Percentiles rank a stretch among this genome's conserved stretches.
Evolutionary conservation across 1,140 invertebrate species (phyloP).

Genomic region (Camponotus vicinus): DNA sequence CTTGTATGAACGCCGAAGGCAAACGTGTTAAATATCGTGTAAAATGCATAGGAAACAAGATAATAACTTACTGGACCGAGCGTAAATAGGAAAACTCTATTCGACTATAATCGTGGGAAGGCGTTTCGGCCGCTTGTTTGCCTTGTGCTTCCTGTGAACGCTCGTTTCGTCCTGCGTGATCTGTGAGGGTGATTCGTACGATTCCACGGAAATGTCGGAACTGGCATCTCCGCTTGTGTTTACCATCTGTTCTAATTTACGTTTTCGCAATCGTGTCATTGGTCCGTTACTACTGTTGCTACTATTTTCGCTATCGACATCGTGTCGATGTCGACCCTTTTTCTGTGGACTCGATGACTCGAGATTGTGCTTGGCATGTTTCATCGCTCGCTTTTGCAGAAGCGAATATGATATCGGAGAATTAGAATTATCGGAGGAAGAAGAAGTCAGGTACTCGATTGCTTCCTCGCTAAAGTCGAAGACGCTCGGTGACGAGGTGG

Average conservation of each 20-base stretch:
- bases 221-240: slow-evolving; percentile 38
- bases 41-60: slow-evolving; percentile 74
- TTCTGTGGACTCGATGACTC: not conserved
- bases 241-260: slow-evolving; percentile 76
- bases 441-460: slow-evolving; percentile 87
- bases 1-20: slow-evolving; percentile 66
- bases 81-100: slow-evolving; percentile 65
- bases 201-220: slow-evolving; percentile 65
- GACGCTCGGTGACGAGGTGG: slow-evolving; percentile 79
- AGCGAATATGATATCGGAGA: slow-evolving; percentile 71
- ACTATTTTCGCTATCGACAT: slow-evolving; percentile 10
- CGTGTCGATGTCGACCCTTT: slow-evolving; percentile 42
- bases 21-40: slow-evolving; percentile 63
- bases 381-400: slow-evolving; percentile 42
- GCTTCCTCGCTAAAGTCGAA: slow-evolving; percentile 87
- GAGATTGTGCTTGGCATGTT: slow-evolving; percentile 53
- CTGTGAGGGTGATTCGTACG: slow-evolving; percentile 33
- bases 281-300: slow-evolving; percentile 69
- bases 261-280: slow-evolving; percentile 78
- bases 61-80: slow-evolving; percentile 61
- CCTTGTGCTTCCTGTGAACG: slow-evolving; percentile 78
- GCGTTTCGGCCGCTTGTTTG: slow-evolving; percentile 78
- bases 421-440: slow-evolving; percentile 80
- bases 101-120: slow-evolving; percentile 74
- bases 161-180: slow-evolving; percentile 66